Evolutionary conservation across 2,797 vertebrate species (phyloP), one percentile per base, ranked within the genome.

Genomic region (Oreochromis mossambicus): DNA sequence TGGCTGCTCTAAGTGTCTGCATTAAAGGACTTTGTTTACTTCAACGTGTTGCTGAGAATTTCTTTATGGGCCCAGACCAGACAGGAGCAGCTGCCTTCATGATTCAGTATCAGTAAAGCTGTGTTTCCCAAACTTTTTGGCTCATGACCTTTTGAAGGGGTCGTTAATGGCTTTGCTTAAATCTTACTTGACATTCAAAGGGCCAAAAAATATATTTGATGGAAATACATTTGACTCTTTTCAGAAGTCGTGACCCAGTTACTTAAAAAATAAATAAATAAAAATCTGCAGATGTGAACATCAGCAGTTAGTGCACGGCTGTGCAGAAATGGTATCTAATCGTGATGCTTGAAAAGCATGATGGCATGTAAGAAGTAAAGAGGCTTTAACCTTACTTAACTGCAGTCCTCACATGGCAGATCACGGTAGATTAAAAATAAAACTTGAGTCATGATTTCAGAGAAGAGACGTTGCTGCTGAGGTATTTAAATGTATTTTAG

Each of bases 61-160:
- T 7, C 50, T 38, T 73, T 12, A 48, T 48, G 5, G n/a, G 70
- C 2, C 46, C 19, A 12, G 17, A 56, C 19, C 32, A 34, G 10
- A 50, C 36, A n/a, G 32, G 54, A 80, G 5, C 48, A 58, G 43
- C 26, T 12, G 54, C 51, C 11, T 61, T 78, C 75, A 29, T 46
- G 19, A 54, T 34, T 76, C 50, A 61, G 80, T 78, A 85, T 77
- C 19, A 85, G 58, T 10, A 48, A 66, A 78, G 46, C 38, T 24
- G 38, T 68, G 41, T 15, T 29, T 48, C 68, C 15, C 68, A 73
- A 73, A 48, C 68, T 26, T 68, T 26, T 68, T 68, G 5, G 1
- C 63, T 68, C 8, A 0, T 68, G 38, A 70, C 24, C 0, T 32
- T 75, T 75, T n/a, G 50, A 32, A 75, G 46, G 26, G 24, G 6